Evolutionary conservation across 2,113 vertebrate genomes (phyloP).

Genomic region (Laterallus jamaicensis): DNA sequence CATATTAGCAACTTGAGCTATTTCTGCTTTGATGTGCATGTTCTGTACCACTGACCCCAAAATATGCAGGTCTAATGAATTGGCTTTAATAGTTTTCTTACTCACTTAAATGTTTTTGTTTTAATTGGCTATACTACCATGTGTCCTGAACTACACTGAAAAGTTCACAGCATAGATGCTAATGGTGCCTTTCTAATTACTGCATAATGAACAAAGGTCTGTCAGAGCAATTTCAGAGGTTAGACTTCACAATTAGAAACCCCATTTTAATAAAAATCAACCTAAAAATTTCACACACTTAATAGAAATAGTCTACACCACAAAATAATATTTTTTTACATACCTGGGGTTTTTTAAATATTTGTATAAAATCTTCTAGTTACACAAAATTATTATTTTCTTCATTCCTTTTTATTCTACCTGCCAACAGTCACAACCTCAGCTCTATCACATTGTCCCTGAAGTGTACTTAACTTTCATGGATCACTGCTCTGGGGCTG

Average conservation of each 20-base stretch:
- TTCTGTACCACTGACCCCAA: slow-evolving; percentile 73
- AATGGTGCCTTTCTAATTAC: slow-evolving; percentile 80
- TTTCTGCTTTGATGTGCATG: slow-evolving; percentile 75
- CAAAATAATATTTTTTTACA: neutral
- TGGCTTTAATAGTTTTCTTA: slow-evolving; percentile 77
- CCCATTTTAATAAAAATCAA: slow-evolving; percentile 54
- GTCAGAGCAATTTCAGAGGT: slow-evolving; percentile 75
- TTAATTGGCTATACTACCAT: slow-evolving; percentile 78
- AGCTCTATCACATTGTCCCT: slow-evolving; percentile 2
- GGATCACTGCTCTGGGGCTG: neutral
- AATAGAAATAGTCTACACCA: neutral
- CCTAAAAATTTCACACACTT: neutral
- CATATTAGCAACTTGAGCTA: slow-evolving; percentile 68
- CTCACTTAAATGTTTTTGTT: slow-evolving; percentile 78
- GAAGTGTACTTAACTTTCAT: slow-evolving; percentile 46
- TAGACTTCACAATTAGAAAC: slow-evolving; percentile 68
- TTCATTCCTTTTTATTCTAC: neutral
- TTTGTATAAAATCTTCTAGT: neutral
- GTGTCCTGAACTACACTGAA: slow-evolving; percentile 76
- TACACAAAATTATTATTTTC: neutral
- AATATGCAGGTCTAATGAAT: slow-evolving; percentile 79
- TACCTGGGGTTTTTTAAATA: neutral
- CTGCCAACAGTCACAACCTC: neutral
- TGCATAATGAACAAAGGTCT: slow-evolving; percentile 76
- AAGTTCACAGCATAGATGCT: slow-evolving; percentile 78